A percentile compares a stretch with the other conserved stretches of the same genome.
phyloP scores from a whole-genome alignment of 2,888 invertebrate genomes.

The Lamellibrachia satsuma region DNA sequence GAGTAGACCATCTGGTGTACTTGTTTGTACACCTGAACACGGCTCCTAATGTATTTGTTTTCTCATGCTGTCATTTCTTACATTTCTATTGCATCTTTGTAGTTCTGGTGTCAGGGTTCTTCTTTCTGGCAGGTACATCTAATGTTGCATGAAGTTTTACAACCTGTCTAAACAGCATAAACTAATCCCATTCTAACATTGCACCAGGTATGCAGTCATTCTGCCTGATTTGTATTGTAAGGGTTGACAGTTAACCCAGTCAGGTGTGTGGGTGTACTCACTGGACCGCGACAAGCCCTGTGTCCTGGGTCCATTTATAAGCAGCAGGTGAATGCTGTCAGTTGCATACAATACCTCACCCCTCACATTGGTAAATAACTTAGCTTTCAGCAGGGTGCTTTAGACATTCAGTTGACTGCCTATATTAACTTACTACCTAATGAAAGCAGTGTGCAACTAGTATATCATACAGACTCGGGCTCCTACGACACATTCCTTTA shows the following conservation, averaged over 20 bases:
- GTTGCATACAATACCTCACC: neutral
- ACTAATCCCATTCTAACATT: no score
- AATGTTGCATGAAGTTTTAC: no score
- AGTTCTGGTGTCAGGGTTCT: neutral
- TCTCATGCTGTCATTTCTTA: neutral
- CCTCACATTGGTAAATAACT: neutral
- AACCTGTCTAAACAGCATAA: no score
- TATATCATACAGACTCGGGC: neutral
- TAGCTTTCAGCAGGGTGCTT: neutral
- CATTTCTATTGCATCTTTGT: neutral
- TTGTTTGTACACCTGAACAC: neutral
- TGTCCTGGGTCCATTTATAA: neutral
- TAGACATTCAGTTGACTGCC: neutral
- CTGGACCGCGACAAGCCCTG: neutral
- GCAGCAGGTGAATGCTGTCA: neutral
- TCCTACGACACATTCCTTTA: no score
- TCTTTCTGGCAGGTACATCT: no score
- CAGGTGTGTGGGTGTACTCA: neutral
- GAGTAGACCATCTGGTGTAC: neutral
- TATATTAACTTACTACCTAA: neutral
- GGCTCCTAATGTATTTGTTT: neutral
- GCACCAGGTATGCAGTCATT: neutral
- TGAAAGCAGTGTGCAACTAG: neutral
- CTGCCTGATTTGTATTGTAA: neutral
- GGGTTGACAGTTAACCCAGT: neutral